Evolutionary conservation across 2,113 vertebrate genomes (phyloP).

Genomic region (Spizaetus ornatus): DNA sequence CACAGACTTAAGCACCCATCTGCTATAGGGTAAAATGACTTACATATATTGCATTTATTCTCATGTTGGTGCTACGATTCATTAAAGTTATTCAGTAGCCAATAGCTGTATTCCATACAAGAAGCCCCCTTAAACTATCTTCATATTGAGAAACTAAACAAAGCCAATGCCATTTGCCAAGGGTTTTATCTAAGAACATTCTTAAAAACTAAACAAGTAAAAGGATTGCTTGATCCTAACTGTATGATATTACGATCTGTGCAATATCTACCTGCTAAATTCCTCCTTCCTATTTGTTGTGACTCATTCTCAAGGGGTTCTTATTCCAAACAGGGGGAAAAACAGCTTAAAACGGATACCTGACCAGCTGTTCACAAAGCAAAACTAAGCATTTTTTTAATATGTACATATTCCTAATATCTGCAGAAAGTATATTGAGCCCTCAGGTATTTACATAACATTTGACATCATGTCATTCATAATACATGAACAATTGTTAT

Average conservation of each 20-base stretch:
- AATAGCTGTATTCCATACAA: not conserved
- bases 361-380: not conserved
- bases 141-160: not conserved
- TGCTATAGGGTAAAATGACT: constrained; percentile 51
- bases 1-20: constrained; percentile 48
- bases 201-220: not conserved
- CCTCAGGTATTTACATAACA: constrained; percentile 12
- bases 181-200: not conserved
- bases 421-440: not conserved
- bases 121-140: not conserved
- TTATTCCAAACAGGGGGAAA: not conserved
- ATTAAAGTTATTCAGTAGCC: not conserved
- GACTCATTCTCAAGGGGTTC: not conserved
- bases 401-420: not conserved
- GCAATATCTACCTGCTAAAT: not conserved
- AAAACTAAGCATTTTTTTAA: not conserved
- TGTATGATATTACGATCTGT: not conserved
- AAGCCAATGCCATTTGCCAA: not conserved
- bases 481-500: not conserved
- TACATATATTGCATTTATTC: constrained; percentile 4
- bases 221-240: not conserved
- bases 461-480: not conserved
- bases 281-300: not conserved
- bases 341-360: not conserved
- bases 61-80: not conserved